Evolutionary conservation across 2,113 vertebrate species (phyloP).

Genomic region (Aramus guarauna): DNA sequence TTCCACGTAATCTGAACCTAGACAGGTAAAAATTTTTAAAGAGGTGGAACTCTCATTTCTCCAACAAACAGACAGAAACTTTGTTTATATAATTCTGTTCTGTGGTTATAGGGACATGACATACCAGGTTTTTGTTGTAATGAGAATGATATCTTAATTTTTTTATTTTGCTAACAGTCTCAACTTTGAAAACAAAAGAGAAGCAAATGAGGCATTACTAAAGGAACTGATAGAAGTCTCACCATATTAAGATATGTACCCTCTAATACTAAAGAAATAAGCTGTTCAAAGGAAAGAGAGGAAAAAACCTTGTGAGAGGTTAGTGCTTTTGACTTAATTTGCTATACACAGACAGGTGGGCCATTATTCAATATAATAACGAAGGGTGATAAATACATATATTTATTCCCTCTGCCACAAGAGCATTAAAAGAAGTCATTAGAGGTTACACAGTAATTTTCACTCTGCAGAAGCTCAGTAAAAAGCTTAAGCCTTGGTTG

Average conservation of each 20-base stretch:
- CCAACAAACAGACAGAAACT: neutral
- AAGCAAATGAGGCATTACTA: neutral
- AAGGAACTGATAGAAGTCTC: neutral
- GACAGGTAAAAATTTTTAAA: neutral
- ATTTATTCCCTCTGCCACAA: neutral
- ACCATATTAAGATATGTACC: neutral
- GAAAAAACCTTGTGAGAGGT: neutral
- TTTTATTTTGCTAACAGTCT: neutral
- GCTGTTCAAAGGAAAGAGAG: neutral
- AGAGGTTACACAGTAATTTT: neutral
- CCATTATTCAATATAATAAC: neutral
- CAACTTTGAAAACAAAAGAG: neutral
- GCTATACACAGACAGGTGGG: neutral
- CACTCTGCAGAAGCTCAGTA: neutral
- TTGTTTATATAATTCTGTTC: neutral
- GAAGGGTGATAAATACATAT: neutral
- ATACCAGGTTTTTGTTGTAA: neutral
- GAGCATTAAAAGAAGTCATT: neutral
- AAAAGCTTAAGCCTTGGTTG: neutral
- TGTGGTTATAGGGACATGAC: neutral
- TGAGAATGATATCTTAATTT: neutral
- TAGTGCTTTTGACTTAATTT: neutral
- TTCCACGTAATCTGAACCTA: constrained; percentile 34
- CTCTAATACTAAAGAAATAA: neutral
- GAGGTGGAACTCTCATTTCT: neutral